Conservation (phyloP, 2,888 invertebrate genomes). For the Actias luna region DNA sequence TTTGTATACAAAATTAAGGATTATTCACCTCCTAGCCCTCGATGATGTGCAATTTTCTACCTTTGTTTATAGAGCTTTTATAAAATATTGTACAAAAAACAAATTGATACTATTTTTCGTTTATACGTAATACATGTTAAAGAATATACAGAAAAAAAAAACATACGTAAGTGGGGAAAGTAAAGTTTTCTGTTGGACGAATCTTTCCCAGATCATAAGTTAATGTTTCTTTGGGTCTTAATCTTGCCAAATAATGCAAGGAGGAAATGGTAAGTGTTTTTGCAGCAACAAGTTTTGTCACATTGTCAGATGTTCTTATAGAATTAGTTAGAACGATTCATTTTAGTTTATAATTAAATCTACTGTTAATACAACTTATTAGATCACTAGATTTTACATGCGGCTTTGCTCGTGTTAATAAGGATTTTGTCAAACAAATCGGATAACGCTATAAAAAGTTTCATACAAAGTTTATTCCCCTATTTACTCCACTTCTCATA, state of each 20-base stretch:
- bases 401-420: too few relatives aligned
- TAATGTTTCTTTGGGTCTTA: not conserved
- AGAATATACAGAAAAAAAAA: not conserved
- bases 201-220: not conserved
- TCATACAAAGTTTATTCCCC: too few relatives aligned
- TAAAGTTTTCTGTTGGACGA: not conserved
- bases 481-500: too few relatives aligned
- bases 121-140: not conserved
- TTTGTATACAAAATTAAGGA: slow-evolving; percentile 75
- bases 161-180: not conserved
- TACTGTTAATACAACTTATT: too few relatives aligned
- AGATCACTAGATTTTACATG: too few relatives aligned
- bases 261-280: not conserved
- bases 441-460: too few relatives aligned
- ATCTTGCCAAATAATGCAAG: not conserved
- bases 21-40: slow-evolving; percentile 54
- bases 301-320: too few relatives aligned
- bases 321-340: too few relatives aligned
- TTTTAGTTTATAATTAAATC: too few relatives aligned
- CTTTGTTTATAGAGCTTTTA: slow-evolving; percentile 35
- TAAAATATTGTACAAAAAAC: slow-evolving; percentile 11
- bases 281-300: not conserved
- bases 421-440: too few relatives aligned
- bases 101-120: not conserved
- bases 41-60: slow-evolving; percentile 51